Base-by-base conservation (phyloP, 2,797 vertebrate species). In the Hipposideros larvatus region DNA sequence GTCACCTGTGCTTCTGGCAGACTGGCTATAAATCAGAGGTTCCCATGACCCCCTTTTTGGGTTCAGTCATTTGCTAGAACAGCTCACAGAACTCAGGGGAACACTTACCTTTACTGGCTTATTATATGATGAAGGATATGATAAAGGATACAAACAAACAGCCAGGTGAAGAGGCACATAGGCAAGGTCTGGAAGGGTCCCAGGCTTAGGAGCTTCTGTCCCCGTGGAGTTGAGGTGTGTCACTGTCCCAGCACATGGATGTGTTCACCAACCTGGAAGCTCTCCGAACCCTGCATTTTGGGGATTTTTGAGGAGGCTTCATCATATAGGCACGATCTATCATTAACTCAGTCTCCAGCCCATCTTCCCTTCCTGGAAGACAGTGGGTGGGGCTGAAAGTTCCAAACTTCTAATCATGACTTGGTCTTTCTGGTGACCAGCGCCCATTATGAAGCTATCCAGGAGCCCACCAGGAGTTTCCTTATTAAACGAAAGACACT, bases 291-390 rank as follows among this genome's bases (percentile, higher is more conserved):
- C 24, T 18, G 19, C 21, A 10, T 34, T 53, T 71, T 22, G 2
- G 48, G 48, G 34, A 85, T 22, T 43, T 57, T 9, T 41, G 28
- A 14, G 34, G 51, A 10, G 51, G 21, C 63, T 53, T 85, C 4
- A 51, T 57, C 7, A 10, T 3, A 0, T 24, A 10, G 21, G 19
- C 4, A 0, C 4, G 53, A 22, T 15, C 2, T 26, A 71, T 57
- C 84, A 4, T 22, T 22, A 71, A n/a, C 13, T n/a, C 66, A 11
- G 1, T n/a, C 37, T 31, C 28, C 13, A 71, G 28, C 37, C 37
- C 26, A 28, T 86, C 19, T 57, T 26, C 37, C 37, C 53, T 71
- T 71, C 84, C 2, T 14, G 18, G 31, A 51, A 51, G 48, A 51
- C 13, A 14, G 14, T 14, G 48, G 14, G 14, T 15, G 48, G 48